Base-by-base conservation (phyloP, 2,888 invertebrate species). In the Parnassius apollo region DNA sequence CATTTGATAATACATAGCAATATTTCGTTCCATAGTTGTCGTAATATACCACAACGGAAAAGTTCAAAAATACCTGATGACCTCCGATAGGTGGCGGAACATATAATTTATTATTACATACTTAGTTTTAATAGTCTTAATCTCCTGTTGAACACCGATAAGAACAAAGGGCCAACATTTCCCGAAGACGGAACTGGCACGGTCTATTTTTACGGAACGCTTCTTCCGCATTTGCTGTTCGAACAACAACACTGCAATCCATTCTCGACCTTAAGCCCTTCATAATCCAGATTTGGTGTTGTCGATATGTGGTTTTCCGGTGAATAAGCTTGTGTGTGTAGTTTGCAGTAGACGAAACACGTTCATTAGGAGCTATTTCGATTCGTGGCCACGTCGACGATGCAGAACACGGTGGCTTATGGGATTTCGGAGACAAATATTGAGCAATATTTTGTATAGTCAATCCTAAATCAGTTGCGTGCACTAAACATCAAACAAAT, bases 141-240 rank as follows among this genome's bases (percentile, higher is more conserved):
- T 79, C 75, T 69, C 71, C 75, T 76, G 76, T 69, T 69, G 70
- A 69, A 67, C 71, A 67, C 64, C 64, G 75, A 80, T 78, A 82
- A 80, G 77, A 86, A 86, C 83, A 87, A 86, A 87, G 85, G 83
- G 80, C 76, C 77, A 75, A 75, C 79, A 81, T 83, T 81, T 82
- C 77, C 82, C 77, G 75, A 80, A 86, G 85, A 84, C 90, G 90
- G 90, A 90, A 88, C 86, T 83, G 85, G 78, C 79, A 73, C 70
- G 68, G 77, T 81, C 89, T 90, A 89, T 89, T 89, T 90, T 87
- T 88, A 87, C 78, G 72, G 74, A 75, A 78, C 78, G 81, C 79
- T 81, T 77, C 76, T 77, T 81, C 81, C 78, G 75, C 70, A 75
- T 78, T 76, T 76, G 76, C 72, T 68, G 69, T 70, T 69, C 75